Evolutionary conservation across 2,113 vertebrate genomes (phyloP), one percentile per base, ranked within the genome.

Genomic region (Loxodonta africana): DNA sequence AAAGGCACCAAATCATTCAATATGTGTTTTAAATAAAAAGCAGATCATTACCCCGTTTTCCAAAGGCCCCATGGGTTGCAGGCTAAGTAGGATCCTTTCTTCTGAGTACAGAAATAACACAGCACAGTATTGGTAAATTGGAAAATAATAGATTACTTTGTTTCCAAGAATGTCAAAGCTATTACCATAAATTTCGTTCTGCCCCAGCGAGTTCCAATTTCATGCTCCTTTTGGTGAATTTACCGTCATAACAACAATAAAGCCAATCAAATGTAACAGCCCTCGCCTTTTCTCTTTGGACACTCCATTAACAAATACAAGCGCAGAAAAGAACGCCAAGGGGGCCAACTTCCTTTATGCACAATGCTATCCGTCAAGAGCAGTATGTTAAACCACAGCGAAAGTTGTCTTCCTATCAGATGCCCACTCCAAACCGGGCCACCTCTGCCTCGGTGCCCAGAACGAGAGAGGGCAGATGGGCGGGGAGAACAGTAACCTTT

Each of bases 61-160:
- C 94, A 94, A 85, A 96, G 73, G 92, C 81, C 81, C 92, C 21
- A 15, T 1, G 62, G 48, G 74, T 44, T n/a, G 71, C 83, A 63
- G 41, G 62, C 67, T 74, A 88, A 82, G 63, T 26, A 80, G 33
- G 48, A 92, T 86, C 57, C 96, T 96, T 97, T 97, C 96, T 95
- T 94, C 69, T 53, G 62, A 33, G 60, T 82, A 67, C 93, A 48
- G 92, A 93, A 91, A 82, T 44, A 95, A 82, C 78, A 94, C 73
- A 51, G 76, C 83, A 65, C 7, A 21, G 48, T 57, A 94, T 9
- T 60, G 76, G 81, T 63, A 80, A 96, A 96, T 10, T 71, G 90
- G 78, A 92, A 97, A 82, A 92, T 83, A 96, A 96, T 0, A 83
- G 90, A 95, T 89, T 28, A 91, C 57, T 86, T 51, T 18, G 83